phyloP scores from a whole-genome alignment of 2,797 vertebrate genomes.

The Gouania willdenowi region DNA sequence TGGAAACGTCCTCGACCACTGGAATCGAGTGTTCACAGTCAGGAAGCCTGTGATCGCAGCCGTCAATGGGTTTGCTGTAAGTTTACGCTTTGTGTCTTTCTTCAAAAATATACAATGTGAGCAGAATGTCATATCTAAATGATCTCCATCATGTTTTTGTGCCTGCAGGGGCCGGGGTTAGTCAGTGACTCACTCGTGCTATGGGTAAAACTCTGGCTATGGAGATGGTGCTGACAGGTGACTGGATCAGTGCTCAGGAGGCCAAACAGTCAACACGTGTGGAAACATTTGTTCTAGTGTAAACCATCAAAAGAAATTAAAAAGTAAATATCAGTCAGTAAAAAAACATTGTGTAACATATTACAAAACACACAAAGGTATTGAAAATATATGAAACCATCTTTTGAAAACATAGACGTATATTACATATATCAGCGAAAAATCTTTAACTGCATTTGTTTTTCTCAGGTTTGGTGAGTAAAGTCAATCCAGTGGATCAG shows the following conservation, averaged over 20 bases:
- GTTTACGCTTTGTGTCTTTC: too few relatives aligned
- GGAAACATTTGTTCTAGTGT: too few relatives aligned
- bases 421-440: too few relatives aligned
- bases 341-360: too few relatives aligned
- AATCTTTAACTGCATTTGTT: too few relatives aligned
- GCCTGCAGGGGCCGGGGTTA: conserved; percentile 84
- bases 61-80: conserved; percentile 92
- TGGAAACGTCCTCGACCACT: conserved; percentile 78
- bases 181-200: conserved; percentile 87
- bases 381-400: too few relatives aligned
- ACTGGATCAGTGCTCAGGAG: conserved; percentile 85
- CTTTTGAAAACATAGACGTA: too few relatives aligned
- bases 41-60: conserved; percentile 92
- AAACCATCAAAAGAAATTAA: too few relatives aligned
- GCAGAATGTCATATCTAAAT: background rate
- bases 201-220: conserved; percentile 95
- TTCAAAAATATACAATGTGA: too few relatives aligned
- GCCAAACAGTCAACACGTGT: conserved; percentile 80
- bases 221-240: conserved; percentile 95
- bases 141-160: conserved; percentile 10
- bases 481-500: conserved; percentile 84
- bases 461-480: conserved; percentile 96
- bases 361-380: too few relatives aligned
- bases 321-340: too few relatives aligned
- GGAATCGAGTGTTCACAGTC: conserved; percentile 78